Evolutionary conservation across 2,888 invertebrate genomes (phyloP).

Genomic region (Tetragonisca angustula): DNA sequence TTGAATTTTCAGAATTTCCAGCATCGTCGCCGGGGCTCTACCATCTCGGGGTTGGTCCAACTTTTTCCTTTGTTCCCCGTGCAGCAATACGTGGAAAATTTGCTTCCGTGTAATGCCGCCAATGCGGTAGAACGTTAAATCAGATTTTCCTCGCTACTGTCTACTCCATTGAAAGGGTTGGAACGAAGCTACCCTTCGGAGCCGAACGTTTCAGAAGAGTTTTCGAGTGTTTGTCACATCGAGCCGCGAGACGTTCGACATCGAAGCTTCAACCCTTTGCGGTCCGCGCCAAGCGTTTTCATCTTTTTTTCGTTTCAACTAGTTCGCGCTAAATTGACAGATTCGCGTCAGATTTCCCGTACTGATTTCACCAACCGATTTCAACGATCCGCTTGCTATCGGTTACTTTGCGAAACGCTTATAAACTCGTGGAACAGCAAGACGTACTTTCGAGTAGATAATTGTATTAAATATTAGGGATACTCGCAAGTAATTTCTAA

Average conservation of each 20-base stretch:
- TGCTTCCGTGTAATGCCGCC: neutral
- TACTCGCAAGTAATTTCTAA: too few species aligned
- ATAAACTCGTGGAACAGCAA: too few species aligned
- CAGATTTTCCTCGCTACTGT: neutral
- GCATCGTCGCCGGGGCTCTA: neutral
- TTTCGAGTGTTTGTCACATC: neutral
- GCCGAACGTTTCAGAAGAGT: neutral
- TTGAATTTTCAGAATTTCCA: conserved; percentile 10
- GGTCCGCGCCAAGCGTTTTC: too few species aligned
- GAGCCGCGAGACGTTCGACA: neutral
- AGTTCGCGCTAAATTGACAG: too few species aligned
- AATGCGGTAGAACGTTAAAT: too few species aligned
- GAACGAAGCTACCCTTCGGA: neutral
- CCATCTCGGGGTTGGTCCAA: neutral
- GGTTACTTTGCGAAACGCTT: too few species aligned
- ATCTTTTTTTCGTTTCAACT: too few species aligned
- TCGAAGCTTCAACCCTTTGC: neutral
- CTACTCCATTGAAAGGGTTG: neutral
- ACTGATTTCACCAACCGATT: too few species aligned
- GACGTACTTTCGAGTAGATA: too few species aligned
- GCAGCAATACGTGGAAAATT: neutral
- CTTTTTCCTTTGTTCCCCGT: neutral
- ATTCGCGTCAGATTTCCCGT: too few species aligned
- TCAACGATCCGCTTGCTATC: too few species aligned
- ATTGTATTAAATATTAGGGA: too few species aligned